Base-by-base conservation (phyloP, 2,113 vertebrate genomes). In the Protobothrops mucrosquamatus region DNA sequence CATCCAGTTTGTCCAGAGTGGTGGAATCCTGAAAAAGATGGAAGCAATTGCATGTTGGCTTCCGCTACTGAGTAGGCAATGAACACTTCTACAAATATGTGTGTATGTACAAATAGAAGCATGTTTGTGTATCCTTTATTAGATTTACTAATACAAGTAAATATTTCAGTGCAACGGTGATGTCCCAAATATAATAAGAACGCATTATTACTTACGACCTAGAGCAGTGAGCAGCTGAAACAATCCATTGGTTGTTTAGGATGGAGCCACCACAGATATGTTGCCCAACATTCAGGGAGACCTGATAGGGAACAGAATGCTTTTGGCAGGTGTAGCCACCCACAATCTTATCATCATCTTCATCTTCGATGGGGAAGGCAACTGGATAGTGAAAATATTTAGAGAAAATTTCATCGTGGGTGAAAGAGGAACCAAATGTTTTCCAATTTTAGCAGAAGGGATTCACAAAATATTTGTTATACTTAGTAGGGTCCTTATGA, bases 221-320 rank as follows among this genome's bases (percentile, higher is more conserved):
- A 95, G 97, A 98, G 95, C 98, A 98, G 94, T 98, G 98, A 97
- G 98, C 98, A 94, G 98, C 98, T 93, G 98, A 98, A 92, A 98
- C 93, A 14, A 98, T 98, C 98, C 98, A 98, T 52, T 95, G 95
- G 95, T 93, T 97, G 97, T 46, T 89, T 3, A 94, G 96, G 48
- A 98, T 96, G 61, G 93, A 95, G 2, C 98, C 97, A 0, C 97
- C 98, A 43, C 98, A 98, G 91, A 94, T 96, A 94, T 98, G 98
- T 94, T 97, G 97, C 2, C 98, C 97, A 4, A 86, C 90, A 85
- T 95, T 98, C 94, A 98, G 96, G 89, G 98, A 98, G 24, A 96
- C 98, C 89, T 98, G 97, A 94, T 98, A 98, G 88, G 95, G 54
- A 15, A 96, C 93, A 14, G 97, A 95, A 95, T 97, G 96, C 96